Percentiles rank a stretch among this genome's conserved stretches.
phyloP scores from a whole-genome alignment of 2,113 vertebrate species.

The Nothobranchius furzeri region DNA sequence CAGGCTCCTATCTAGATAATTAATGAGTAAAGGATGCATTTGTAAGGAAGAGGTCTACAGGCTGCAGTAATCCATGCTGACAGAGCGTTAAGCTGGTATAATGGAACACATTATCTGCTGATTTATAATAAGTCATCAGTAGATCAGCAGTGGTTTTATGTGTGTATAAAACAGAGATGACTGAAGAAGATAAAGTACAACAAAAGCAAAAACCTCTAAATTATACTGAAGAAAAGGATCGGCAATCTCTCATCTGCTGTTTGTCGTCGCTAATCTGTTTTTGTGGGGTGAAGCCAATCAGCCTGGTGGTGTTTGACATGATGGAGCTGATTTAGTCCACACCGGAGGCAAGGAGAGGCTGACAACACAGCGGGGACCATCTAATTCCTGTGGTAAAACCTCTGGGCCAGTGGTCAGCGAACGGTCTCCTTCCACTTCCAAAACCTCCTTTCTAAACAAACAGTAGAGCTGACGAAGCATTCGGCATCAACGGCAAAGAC shows the following conservation, averaged over 20 bases:
- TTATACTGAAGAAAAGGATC: not conserved
- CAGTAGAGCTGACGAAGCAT: conserved; percentile 63
- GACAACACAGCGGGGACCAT: conserved; percentile 21
- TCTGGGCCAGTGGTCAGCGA: conserved; percentile 31
- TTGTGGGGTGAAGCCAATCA: not conserved
- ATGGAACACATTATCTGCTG: not conserved
- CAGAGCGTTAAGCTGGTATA: not conserved
- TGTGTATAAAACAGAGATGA: not conserved
- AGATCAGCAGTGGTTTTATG: not conserved
- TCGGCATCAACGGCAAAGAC: conserved; percentile 59
- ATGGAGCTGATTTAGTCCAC: not conserved
- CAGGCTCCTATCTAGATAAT: too few relatives aligned
- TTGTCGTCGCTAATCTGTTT: not conserved
- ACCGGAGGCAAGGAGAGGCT: conserved; percentile 1
- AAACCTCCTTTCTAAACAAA: conserved; percentile 72
- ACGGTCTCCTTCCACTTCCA: conserved; percentile 43
- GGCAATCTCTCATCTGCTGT: not conserved
- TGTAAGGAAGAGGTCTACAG: too few relatives aligned
- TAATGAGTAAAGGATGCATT: too few relatives aligned
- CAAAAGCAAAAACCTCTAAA: conserved; percentile 1
- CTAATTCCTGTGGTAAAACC: conserved; percentile 38
- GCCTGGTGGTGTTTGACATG: not conserved
- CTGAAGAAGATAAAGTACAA: not conserved
- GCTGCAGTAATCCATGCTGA: not conserved
- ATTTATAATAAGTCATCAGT: not conserved